Percentiles rank a stretch among this genome's conserved stretches.
These are phyloP conservation scores for Platanista minor DNA, from an alignment of 2,113 vertebrate species.

Conservation along the genomic window DNA sequence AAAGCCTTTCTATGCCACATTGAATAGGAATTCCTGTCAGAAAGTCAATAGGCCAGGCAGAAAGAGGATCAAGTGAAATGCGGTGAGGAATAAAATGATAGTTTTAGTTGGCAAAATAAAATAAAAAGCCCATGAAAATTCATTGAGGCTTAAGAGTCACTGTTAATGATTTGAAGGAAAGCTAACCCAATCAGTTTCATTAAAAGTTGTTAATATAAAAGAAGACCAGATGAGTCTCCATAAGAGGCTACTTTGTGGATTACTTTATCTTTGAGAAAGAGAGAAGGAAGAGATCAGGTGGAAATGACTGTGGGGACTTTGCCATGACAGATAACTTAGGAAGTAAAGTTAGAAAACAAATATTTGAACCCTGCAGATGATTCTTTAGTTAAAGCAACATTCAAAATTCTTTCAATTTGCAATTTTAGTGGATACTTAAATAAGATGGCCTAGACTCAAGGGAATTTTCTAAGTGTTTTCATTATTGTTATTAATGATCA, in stretches of 20 bases:
- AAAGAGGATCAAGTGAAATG: neutral
- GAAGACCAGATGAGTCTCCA: neutral
- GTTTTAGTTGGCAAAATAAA: neutral
- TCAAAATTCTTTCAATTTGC: neutral
- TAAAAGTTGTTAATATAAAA: neutral
- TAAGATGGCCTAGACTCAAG: neutral
- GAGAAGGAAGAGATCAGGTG: neutral
- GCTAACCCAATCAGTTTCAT: neutral
- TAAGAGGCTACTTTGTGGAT: neutral
- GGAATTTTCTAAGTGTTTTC: neutral
- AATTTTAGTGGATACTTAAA: neutral
- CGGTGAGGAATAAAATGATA: neutral
- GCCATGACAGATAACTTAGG: neutral
- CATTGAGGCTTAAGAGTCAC: neutral
- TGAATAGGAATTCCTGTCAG: neutral
- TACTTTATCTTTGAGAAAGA: neutral
- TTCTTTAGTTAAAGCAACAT: neutral
- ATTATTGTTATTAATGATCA: neutral
- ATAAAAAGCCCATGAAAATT: neutral
- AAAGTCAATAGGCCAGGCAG: neutral
- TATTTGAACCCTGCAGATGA: neutral
- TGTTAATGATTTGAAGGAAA: neutral
- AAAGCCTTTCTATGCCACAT: neutral
- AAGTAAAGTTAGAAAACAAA: neutral
- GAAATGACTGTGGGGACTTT: neutral